Conservation (phyloP, 2,113 vertebrate species). For the Catharus bicknelli region DNA sequence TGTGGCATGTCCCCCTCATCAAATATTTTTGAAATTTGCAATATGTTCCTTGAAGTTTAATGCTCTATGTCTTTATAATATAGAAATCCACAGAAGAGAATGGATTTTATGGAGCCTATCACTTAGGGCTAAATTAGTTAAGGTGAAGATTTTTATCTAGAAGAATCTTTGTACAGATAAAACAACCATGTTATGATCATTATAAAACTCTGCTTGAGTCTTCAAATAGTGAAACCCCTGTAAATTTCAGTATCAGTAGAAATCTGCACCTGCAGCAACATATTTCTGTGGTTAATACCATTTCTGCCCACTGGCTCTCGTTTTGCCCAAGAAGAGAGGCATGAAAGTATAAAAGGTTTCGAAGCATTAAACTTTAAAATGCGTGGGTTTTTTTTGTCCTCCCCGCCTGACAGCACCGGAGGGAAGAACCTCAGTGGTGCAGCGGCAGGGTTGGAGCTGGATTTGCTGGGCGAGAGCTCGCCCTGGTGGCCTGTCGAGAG, state of each 20-base stretch:
- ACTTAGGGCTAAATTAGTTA: constrained; percentile 18
- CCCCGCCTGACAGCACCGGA: rapidly evolving
- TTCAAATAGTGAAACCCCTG: neutral
- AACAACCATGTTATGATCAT: neutral
- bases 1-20: neutral
- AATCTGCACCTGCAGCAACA: neutral
- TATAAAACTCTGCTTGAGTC: neutral
- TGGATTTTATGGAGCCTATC: constrained; percentile 36
- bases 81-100: constrained; percentile 49
- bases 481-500: neutral
- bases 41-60: constrained; percentile 41
- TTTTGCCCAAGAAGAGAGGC: neutral
- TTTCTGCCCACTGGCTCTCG: neutral
- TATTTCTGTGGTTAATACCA: neutral
- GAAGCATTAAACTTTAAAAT: neutral
- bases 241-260: constrained; percentile 16
- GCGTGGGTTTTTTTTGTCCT: rapidly evolving
- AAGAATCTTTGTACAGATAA: neutral
- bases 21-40: constrained; percentile 41
- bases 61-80: constrained; percentile 30
- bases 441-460: neutral
- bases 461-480: constrained; percentile 12
- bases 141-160: neutral
- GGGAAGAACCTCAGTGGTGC: rapidly evolving
- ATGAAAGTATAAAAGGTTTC: neutral